Percentiles rank a stretch among this genome's conserved stretches.
phyloP scores from a whole-genome alignment of 2,113 vertebrate species.

The Oceanites oceanicus region DNA sequence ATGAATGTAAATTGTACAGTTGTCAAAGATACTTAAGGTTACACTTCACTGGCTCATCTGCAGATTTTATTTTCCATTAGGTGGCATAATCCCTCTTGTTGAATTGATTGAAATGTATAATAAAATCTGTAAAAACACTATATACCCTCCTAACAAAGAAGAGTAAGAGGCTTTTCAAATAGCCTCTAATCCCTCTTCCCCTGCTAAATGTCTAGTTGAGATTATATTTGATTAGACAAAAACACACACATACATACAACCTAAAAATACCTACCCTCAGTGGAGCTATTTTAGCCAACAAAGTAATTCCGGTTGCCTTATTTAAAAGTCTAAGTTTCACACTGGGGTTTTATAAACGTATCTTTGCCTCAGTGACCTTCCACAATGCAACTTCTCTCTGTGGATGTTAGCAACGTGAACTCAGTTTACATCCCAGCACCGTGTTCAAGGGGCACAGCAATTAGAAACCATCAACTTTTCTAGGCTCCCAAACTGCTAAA shows the following conservation, averaged over 20 bases:
- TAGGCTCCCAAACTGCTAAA: not conserved
- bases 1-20: conserved; percentile 25
- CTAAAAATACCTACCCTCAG: conserved; percentile 68
- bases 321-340: conserved; percentile 72
- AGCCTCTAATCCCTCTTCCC: conserved; percentile 66
- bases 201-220: conserved; percentile 72
- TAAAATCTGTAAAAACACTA: conserved; percentile 61
- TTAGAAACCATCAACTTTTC: conserved; percentile 35
- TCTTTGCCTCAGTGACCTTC: conserved; percentile 66
- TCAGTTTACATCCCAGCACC: not conserved
- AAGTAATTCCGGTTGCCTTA: conserved; percentile 72
- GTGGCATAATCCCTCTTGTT: conserved; percentile 66
- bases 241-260: conserved; percentile 55
- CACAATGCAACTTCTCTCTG: conserved; percentile 29
- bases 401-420: conserved; percentile 12
- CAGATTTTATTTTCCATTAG: conserved; percentile 66
- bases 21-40: conserved; percentile 57
- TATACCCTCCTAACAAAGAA: conserved; percentile 56
- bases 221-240: conserved; percentile 75
- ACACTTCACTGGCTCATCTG: conserved; percentile 49
- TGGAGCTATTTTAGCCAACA: conserved; percentile 71
- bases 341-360: conserved; percentile 57
- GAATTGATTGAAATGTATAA: conserved; percentile 64
- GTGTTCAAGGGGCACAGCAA: not conserved
- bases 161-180: conserved; percentile 73